Conservation (phyloP, 2,113 vertebrate species). For the Phylloscopus whistleri region DNA sequence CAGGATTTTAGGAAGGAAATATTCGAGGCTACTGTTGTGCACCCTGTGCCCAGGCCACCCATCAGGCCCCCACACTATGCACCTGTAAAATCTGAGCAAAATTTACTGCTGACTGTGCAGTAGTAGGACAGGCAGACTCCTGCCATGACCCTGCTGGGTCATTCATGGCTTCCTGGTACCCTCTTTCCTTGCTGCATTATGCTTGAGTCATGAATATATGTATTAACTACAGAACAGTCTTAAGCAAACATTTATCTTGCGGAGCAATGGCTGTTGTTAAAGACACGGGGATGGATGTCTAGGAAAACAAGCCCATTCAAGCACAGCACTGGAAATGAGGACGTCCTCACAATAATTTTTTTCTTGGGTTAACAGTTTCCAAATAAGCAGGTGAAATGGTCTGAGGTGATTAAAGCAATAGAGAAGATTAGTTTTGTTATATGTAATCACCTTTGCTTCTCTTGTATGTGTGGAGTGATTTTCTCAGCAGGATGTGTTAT, state of each 20-base stretch:
- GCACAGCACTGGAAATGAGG: constrained; percentile 52
- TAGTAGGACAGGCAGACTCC: neutral
- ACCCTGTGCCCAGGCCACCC: neutral
- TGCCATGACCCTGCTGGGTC: neutral
- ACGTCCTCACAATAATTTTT: constrained; percentile 45
- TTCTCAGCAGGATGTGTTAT: constrained; percentile 71
- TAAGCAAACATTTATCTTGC: constrained; percentile 47
- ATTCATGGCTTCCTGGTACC: rapidly evolving
- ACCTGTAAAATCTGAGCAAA: neutral
- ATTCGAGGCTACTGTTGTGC: neutral
- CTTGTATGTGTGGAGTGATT: constrained; percentile 71
- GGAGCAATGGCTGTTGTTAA: constrained; percentile 6
- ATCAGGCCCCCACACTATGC: rapidly evolving
- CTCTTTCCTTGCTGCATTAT: neutral
- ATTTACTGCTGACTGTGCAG: neutral
- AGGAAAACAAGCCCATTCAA: constrained; percentile 34
- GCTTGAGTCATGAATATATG: constrained; percentile 44
- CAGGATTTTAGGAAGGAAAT: neutral
- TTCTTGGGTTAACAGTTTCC: constrained; percentile 52
- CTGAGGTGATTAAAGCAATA: constrained; percentile 76
- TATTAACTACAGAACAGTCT: constrained; percentile 31
- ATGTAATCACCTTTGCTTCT: constrained; percentile 74
- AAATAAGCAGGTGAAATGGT: constrained; percentile 73
- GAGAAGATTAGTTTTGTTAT: constrained; percentile 75
- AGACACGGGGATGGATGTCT: neutral